phyloP scores from a whole-genome alignment of 2,113 vertebrate species.

The Tretioscincus oriximinensis region DNA sequence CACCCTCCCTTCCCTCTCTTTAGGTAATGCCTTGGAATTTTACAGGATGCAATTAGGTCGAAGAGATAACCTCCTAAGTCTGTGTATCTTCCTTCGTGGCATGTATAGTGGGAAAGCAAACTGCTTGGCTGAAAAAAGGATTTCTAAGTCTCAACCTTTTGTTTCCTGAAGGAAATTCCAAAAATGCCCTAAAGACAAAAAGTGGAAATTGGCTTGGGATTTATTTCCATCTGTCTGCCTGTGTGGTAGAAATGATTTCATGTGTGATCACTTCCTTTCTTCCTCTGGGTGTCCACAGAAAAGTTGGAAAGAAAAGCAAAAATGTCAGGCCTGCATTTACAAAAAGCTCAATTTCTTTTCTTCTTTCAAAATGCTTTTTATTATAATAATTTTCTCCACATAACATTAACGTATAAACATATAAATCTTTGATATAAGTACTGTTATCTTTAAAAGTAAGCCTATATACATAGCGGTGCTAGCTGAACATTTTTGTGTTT shows the following conservation, averaged over 20 bases:
- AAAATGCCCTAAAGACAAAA: constrained; percentile 79
- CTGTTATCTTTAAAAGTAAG: too few relatives aligned
- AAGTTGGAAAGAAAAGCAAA: constrained; percentile 50
- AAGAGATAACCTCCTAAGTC: constrained; percentile 73
- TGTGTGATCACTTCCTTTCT: constrained; percentile 74
- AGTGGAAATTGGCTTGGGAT: constrained; percentile 72
- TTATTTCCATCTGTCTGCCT: constrained; percentile 75
- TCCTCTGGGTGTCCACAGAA: constrained; percentile 52
- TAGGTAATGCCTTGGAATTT: constrained; percentile 60
- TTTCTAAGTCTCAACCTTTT: constrained; percentile 70
- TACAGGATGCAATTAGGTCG: constrained; percentile 79
- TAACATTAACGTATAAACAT: too few relatives aligned
- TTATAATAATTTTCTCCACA: too few relatives aligned
- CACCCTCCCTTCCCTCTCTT: constrained; percentile 6
- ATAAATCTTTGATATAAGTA: too few relatives aligned
- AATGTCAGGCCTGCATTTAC: constrained; percentile 43
- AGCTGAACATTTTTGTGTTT: too few relatives aligned
- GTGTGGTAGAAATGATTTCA: constrained; percentile 77
- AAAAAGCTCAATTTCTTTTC: constrained; percentile 24
- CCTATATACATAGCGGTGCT: too few relatives aligned
- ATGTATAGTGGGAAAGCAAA: constrained; percentile 74
- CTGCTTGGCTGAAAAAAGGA: constrained; percentile 64
- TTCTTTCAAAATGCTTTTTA: too few relatives aligned
- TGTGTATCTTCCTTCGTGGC: constrained; percentile 62
- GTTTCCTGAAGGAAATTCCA: constrained; percentile 82